Evolutionary conservation across 2,797 vertebrate genomes (phyloP).

Genomic region (Poecilia velifera): DNA sequence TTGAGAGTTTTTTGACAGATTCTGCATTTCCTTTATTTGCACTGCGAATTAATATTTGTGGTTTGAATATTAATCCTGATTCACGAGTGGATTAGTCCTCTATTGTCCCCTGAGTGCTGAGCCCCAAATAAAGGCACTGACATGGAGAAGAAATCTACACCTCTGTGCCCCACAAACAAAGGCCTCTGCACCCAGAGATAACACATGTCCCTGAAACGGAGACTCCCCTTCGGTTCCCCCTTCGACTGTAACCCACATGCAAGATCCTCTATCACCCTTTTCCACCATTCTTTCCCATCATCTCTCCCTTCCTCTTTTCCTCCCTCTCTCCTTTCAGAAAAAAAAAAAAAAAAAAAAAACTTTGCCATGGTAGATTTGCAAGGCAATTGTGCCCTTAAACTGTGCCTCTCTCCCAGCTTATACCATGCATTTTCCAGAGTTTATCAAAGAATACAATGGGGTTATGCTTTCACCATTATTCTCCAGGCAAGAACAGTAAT

Average conservation of each 20-base stretch:
- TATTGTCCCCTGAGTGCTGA: constrained; percentile 82
- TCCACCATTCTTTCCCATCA: constrained; percentile 45
- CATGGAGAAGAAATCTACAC: constrained; percentile 84
- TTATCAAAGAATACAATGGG: constrained; percentile 85
- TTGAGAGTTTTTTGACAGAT: constrained; percentile 81
- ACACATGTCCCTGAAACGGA: constrained; percentile 76
- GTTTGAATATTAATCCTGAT: constrained; percentile 94
- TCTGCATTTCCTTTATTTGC: constrained; percentile 80
- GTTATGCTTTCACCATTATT: constrained; percentile 85
- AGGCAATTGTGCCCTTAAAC: constrained; percentile 84
- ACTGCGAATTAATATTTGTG: constrained; percentile 95
- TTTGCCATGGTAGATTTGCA: constrained; percentile 84
- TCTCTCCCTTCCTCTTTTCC: constrained; percentile 40
- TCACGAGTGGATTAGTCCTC: constrained; percentile 94
- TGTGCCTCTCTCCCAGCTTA: constrained; percentile 77
- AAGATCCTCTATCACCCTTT: constrained; percentile 60
- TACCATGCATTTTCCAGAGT: constrained; percentile 82
- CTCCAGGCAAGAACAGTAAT: constrained; percentile 85
- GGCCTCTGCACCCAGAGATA: constrained; percentile 84
- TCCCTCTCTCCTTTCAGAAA: constrained; percentile 31
- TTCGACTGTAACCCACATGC: constrained; percentile 57
- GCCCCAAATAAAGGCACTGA: constrained; percentile 80
- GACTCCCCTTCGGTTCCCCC: constrained; percentile 46
- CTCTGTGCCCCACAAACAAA: constrained; percentile 81
- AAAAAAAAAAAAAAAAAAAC: constrained; percentile 60